Base-by-base conservation (phyloP, 2,113 vertebrate genomes). In the mouse (Mus musculus) region DNA sequence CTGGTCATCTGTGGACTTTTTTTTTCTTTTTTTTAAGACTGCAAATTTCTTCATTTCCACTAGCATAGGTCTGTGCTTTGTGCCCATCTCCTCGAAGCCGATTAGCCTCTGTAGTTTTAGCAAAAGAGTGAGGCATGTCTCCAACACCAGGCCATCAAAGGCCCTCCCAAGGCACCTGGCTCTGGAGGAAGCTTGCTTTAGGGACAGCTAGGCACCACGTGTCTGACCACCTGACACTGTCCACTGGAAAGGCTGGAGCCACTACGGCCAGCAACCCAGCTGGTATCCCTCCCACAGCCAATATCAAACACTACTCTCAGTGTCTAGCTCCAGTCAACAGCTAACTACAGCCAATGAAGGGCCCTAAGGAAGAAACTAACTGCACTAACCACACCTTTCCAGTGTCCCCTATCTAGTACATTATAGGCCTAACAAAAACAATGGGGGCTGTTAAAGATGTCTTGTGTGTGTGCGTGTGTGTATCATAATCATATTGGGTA, bases 281-380 rank as follows among this genome's bases (percentile, higher is more conserved):
- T 1, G 63, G 20, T 26, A n/a, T 20, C 67, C 30, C 8, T 7
- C 6, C 67, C 36, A 5, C 13, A 26, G 16, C 30, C 42, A n/a
- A 42, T 4, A 2, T 22, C 2, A 0, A 76, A 20, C 13, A 10
- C 46, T 26, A 11, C n/a, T 10, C 1, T 0, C 86, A 49, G 22
- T 9, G 10, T 67, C 67, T 6, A 67, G 86, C 65, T 26, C 56
- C 19, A 22, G 22, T 26, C 30, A 54, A 20, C 46, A 19, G 6
- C 54, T 61, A 63, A 16, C 11, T 3, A 30, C 10, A 75, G 6
- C 49, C n/a, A 11, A 3, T 0, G 0, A 11, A 7, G 33, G 52
- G 17, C 13, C 30, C 8, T 5, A 63, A 71, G 84, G 36, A 86
- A 56, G 78, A 30, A 14, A 59, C 19, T 14, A 10, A 8, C 42